Percentiles rank a stretch among this genome's conserved stretches.
phyloP scores from a whole-genome alignment of 1,140 invertebrate species.

The Hirudo medicinalis region DNA sequence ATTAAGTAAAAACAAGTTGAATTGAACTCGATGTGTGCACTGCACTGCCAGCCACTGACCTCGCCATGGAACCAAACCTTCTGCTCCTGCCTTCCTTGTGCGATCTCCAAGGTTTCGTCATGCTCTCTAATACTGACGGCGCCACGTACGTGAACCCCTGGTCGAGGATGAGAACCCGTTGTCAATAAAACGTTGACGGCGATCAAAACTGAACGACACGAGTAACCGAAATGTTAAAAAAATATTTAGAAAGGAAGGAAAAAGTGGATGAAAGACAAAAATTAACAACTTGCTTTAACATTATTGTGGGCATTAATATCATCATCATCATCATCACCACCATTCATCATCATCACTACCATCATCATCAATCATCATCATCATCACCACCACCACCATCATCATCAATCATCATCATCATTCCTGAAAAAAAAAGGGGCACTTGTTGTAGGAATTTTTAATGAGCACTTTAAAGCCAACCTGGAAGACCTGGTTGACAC shows the following conservation, averaged over 20 bases:
- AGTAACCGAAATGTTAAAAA: neutral
- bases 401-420: too few species aligned
- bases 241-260: neutral
- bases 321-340: too few species aligned
- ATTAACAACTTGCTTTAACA: too few species aligned
- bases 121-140: slow-evolving; percentile 84
- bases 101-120: slow-evolving; percentile 50
- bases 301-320: too few species aligned
- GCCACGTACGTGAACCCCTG: slow-evolving; percentile 97
- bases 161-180: slow-evolving; percentile 25
- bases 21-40: too few species aligned
- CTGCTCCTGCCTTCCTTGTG: slow-evolving; percentile 30
- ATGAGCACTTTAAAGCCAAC: slow-evolving; percentile 44
- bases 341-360: too few species aligned
- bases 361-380: too few species aligned
- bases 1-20: too few species aligned
- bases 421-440: too few species aligned
- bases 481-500: slow-evolving; percentile 86
- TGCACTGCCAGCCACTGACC: neutral
- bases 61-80: neutral
- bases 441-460: neutral
- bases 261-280: too few species aligned
- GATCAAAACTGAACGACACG: neutral
- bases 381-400: too few species aligned
- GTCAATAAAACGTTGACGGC: neutral